Evolutionary conservation across 2,113 vertebrate species (phyloP).

Genomic region (Athene noctua): DNA sequence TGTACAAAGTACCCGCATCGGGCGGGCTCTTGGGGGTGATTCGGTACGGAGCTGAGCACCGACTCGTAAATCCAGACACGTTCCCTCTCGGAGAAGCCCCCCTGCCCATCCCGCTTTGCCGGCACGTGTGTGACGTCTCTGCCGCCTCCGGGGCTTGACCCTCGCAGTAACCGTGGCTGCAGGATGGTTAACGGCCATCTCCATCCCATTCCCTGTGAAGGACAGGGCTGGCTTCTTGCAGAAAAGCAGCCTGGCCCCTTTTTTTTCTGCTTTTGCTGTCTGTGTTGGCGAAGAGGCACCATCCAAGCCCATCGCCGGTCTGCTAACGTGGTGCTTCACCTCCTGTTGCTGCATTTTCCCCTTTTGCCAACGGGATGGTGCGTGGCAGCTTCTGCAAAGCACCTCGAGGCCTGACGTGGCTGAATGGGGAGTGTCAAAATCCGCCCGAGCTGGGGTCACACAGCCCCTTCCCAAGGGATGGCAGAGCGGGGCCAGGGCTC

Average conservation of each 20-base stretch:
- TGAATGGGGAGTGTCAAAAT: neutral
- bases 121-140: rapidly evolving
- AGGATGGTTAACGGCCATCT: neutral
- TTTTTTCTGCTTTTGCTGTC: neutral
- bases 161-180: rapidly evolving
- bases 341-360: neutral
- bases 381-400: neutral
- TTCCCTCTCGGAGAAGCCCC: neutral
- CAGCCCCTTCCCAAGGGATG: neutral
- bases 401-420: rapidly evolving
- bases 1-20: neutral
- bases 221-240: neutral
- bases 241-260: neutral
- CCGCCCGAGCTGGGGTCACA: neutral
- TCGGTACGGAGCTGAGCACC: rapidly evolving
- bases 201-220: rapidly evolving
- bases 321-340: rapidly evolving
- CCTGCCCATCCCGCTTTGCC: rapidly evolving
- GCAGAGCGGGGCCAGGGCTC: neutral
- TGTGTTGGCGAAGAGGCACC: neutral
- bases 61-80: rapidly evolving
- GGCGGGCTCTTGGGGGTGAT: neutral
- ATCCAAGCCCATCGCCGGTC: rapidly evolving
- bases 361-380: rapidly evolving
- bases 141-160: neutral